Conservation (phyloP, 35 echinoderm and acorn worm genomes). For the Patiria miniata region DNA sequence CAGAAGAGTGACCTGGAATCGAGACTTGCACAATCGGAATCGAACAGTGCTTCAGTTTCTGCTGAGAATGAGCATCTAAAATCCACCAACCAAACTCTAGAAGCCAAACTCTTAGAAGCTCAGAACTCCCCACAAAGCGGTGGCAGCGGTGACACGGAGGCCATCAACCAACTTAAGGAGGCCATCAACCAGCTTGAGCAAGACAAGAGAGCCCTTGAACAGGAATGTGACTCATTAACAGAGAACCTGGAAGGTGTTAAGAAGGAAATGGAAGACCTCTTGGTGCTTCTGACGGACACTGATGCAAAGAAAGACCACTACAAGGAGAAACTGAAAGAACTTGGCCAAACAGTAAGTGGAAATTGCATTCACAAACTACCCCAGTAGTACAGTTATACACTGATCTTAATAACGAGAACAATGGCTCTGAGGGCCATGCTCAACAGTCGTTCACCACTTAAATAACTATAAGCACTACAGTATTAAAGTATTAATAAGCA, state of each 20-base stretch:
- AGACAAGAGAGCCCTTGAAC: conserved; percentile 29
- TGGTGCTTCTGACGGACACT: conserved; percentile 87
- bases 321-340: conserved; percentile 81
- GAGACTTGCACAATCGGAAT: conserved; percentile 51
- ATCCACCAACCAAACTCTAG: conserved; percentile 64
- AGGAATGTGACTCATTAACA: conserved; percentile 33
- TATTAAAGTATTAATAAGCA: not conserved
- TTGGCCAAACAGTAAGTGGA: conserved; percentile 75
- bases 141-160: not conserved
- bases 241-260: conserved; percentile 3
- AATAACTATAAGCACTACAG: not conserved
- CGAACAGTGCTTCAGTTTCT: conserved; percentile 41
- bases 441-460: not conserved
- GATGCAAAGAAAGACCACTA: conserved; percentile 78
- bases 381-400: not conserved
- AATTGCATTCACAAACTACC: not conserved
- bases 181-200: conserved; percentile 23
- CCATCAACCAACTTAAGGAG: conserved; percentile 20
- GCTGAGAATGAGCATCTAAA: conserved; percentile 59
- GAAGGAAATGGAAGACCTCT: conserved; percentile 87
- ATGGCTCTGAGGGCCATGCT: not conserved
- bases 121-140: not conserved
- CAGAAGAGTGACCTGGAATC: conserved; percentile 73
- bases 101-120: conserved; percentile 47
- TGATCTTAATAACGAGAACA: not conserved